These are phyloP conservation scores for Sylvia atricapilla DNA, from an alignment of 2,113 vertebrate genomes.

Conservation along the genomic window DNA sequence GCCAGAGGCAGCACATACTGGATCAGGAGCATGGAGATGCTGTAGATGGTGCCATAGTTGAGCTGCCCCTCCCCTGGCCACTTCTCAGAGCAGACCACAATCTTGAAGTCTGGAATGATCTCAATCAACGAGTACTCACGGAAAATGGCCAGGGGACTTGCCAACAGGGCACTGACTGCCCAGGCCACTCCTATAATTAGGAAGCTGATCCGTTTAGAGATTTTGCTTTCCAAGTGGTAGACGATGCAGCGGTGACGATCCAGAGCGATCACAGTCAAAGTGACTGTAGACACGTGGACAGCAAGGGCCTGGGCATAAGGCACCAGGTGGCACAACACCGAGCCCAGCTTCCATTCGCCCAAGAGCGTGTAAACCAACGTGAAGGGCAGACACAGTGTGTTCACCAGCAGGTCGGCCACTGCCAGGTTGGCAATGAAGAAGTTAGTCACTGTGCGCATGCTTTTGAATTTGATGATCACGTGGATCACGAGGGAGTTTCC, in stretches of 20 bases:
- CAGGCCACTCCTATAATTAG: slow-evolving; percentile 86
- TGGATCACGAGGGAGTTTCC: slow-evolving; percentile 94
- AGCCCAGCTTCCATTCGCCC: slow-evolving; percentile 89
- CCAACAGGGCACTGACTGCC: slow-evolving; percentile 85
- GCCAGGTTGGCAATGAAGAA: slow-evolving; percentile 94
- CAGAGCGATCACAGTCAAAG: slow-evolving; percentile 90
- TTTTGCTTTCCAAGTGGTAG: slow-evolving; percentile 88
- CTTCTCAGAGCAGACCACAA: slow-evolving; percentile 86
- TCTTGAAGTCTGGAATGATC: slow-evolving; percentile 78
- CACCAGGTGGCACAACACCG: slow-evolving; percentile 85
- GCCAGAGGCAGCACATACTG: slow-evolving; percentile 86
- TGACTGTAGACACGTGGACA: slow-evolving; percentile 92
- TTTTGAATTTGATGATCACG: slow-evolving; percentile 89
- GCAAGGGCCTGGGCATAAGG: slow-evolving; percentile 90
- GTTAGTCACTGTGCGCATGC: slow-evolving; percentile 90
- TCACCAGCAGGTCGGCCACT: slow-evolving; percentile 89
- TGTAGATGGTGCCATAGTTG: slow-evolving; percentile 83
- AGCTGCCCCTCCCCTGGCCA: slow-evolving; percentile 86
- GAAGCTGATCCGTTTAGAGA: slow-evolving; percentile 87
- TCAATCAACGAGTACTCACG: slow-evolving; percentile 86
- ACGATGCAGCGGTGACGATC: slow-evolving; percentile 91
- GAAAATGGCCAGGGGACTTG: slow-evolving; percentile 92
- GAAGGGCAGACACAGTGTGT: slow-evolving; percentile 89
- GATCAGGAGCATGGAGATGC: slow-evolving; percentile 85
- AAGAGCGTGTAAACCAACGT: slow-evolving; percentile 88